Percentiles rank a stretch among this genome's conserved stretches.
These are phyloP conservation scores for Contarinia nasturtii DNA, from an alignment of 1,140 invertebrate species.

Conservation along the genomic window DNA sequence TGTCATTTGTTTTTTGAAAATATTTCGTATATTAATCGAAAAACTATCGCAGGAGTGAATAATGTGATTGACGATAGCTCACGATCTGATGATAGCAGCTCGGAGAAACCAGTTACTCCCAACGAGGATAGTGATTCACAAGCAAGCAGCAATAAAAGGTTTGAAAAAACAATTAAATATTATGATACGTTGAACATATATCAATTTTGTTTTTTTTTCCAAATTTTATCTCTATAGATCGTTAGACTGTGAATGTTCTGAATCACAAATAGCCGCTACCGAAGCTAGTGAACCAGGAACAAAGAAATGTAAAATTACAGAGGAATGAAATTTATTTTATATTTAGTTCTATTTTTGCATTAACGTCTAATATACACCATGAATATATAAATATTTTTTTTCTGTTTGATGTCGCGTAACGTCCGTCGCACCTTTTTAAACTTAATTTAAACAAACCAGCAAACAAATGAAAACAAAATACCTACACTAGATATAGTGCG, in stretches of 20 bases:
- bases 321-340: too few relatives aligned
- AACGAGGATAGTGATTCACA: conserved; percentile 15
- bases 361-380: too few relatives aligned
- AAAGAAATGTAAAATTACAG: conserved; percentile 19
- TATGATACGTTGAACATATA: conserved; percentile 6
- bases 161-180: background rate
- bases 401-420: too few relatives aligned
- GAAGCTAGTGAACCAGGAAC: conserved; percentile 12
- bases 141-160: conserved; percentile 5
- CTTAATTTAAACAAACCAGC: too few relatives aligned
- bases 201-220: background rate
- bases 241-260: conserved; percentile 4
- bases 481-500: too few relatives aligned
- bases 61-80: conserved; percentile 6
- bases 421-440: too few relatives aligned
- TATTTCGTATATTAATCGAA: too few relatives aligned
- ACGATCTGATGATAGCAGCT: conserved; percentile 1
- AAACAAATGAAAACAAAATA: too few relatives aligned
- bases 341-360: too few relatives aligned
- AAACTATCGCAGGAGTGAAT: conserved; percentile 1
- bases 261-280: conserved; percentile 1
- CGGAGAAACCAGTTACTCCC: conserved; percentile 11
- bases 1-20: background rate
- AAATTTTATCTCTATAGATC: background rate
- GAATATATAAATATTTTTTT: too few relatives aligned